Evolutionary conservation across 2,888 invertebrate species (phyloP).

Genomic region (Sphaerophoria taeniata): DNA sequence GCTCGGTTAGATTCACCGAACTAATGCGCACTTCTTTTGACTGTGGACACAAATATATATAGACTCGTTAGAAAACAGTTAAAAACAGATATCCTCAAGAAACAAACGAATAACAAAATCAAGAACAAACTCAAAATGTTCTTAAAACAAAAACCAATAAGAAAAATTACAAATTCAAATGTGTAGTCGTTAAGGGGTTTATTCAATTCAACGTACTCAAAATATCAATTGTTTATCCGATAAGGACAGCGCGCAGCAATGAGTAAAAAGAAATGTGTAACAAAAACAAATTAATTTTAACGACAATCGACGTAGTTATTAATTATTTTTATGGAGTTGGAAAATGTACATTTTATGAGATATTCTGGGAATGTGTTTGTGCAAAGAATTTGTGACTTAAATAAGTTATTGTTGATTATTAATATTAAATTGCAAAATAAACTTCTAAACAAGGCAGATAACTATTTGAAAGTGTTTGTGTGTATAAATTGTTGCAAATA

Average conservation of each 20-base stretch:
- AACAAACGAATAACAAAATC: constrained; percentile 41
- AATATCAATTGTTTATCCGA: constrained; percentile 39
- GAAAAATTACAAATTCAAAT: no score
- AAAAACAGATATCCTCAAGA: constrained; percentile 44
- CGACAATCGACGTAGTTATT: constrained; percentile 33
- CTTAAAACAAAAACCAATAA: background rate
- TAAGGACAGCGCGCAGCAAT: constrained; percentile 60
- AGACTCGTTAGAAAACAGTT: background rate
- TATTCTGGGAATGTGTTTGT: background rate
- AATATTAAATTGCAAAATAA: constrained; percentile 60
- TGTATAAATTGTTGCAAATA: constrained; percentile 6
- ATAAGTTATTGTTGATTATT: constrained; percentile 9
- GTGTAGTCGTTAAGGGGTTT: background rate
- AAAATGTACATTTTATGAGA: constrained; percentile 34
- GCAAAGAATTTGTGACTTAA: constrained; percentile 46
- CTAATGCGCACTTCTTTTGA: constrained; percentile 87
- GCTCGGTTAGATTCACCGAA: constrained; percentile 91
- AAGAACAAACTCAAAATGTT: constrained; percentile 16
- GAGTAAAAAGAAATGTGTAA: constrained; percentile 57
- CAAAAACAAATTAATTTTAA: constrained; percentile 21
- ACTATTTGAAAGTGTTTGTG: constrained; percentile 43
- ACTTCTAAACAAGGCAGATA: constrained; percentile 66
- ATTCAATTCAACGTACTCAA: constrained; percentile 54
- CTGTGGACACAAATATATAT: constrained; percentile 75
- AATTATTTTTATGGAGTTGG: constrained; percentile 32